Evolutionary conservation across 2,888 invertebrate genomes (phyloP), one percentile per base, ranked within the genome.

Genomic region (Quadroppia sp.): DNA sequence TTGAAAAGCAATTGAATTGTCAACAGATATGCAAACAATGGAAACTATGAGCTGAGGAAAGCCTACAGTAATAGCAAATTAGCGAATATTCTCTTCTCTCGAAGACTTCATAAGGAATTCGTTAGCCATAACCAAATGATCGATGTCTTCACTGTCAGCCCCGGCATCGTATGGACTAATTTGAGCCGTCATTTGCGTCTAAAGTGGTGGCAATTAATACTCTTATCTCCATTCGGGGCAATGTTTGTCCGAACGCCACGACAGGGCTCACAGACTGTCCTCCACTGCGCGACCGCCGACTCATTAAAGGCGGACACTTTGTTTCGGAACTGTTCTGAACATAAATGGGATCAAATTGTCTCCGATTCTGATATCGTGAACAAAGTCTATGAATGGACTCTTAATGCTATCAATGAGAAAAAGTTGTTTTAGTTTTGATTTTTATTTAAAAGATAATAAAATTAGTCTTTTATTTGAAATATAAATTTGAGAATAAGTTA

Each of bases 161-260:
- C 92, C 0, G 92, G 91, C 9, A 90, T 90, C 84, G 89, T 89
- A 64, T 89, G 88, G 78, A 91, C 91, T 0, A 88, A 88, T 76
- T 83, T 92, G 69, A 90, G 90, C 80, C 86, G 90, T 83, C 86
- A 87, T 80, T 88, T 77, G 83, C 82, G 82, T 69, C 80, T 85
- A 53, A 87, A 85, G 80, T 90, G 90, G 89, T 89, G 89, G 80
- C 89, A 89, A 80, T 89, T 88, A 80, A 81, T 90, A 36, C 76
- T 89, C 3, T 86, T 90, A 82, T 85, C 88, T 0, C 91, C 91
- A 0, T 81, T 91, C 9, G 87, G 89, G 7, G 84, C 89, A 48
- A 81, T 90, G 42, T 89, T 88, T 81, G 87, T 92, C 86, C 86
- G 89, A 77, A 87, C 88, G 25, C 86, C 90, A 1, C 85, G 86